Conservation (phyloP, 23 tunicate species). For the Trididemnum clinides region DNA sequence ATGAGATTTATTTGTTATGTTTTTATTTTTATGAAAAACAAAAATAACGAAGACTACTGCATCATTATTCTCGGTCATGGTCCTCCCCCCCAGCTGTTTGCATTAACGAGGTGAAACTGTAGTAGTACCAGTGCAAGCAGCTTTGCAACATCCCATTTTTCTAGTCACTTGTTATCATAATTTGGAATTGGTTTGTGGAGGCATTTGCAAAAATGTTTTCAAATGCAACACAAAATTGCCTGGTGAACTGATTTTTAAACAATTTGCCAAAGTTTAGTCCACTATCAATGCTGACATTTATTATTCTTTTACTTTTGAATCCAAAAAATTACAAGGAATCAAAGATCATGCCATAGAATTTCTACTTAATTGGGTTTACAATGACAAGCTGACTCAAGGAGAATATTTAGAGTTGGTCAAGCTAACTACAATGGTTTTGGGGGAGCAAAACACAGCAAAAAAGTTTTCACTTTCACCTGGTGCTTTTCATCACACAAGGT, state of each 20-base stretch:
- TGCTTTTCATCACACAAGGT: constrained; percentile 19
- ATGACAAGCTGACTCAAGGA: background rate
- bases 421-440: background rate
- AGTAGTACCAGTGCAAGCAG: constrained; percentile 10
- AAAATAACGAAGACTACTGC: too few species aligned
- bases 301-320: background rate
- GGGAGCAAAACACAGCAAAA: too few species aligned
- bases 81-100: constrained; percentile 18
- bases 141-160: background rate
- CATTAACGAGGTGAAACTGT: background rate
- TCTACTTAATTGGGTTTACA: background rate
- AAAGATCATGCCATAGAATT: background rate
- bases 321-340: constrained; percentile 3
- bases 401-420: constrained; percentile 6
- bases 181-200: background rate
- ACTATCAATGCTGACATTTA: background rate
- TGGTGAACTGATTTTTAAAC: background rate
- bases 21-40: too few species aligned
- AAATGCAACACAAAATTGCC: background rate
- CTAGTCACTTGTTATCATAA: constrained; percentile 6
- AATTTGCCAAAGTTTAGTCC: background rate
- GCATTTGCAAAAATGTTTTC: constrained; percentile 3
- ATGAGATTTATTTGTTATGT: too few species aligned
- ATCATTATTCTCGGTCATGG: too few species aligned
- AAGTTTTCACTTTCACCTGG: too few species aligned